A percentile compares a stretch with the other conserved stretches of the same genome.
Evolutionary conservation across 2,113 vertebrate species (phyloP).

Genomic region (Sphaerodactylus townsendi): DNA sequence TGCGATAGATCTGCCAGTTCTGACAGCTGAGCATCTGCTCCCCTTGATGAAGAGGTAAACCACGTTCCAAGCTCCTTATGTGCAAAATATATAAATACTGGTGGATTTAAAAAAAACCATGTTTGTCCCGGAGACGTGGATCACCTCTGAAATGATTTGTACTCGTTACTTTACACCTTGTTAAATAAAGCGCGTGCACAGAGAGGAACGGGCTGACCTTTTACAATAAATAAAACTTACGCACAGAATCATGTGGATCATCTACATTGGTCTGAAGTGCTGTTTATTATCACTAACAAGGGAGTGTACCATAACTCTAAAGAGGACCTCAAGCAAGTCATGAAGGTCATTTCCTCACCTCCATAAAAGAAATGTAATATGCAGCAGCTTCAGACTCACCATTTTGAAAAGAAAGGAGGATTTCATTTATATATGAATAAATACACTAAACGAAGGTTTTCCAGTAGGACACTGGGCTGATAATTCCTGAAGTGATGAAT

Average conservation of each 20-base stretch:
- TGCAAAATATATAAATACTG: not conserved
- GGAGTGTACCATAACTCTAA: conserved; percentile 49
- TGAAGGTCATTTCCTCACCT: conserved; percentile 55
- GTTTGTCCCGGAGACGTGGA: conserved; percentile 16
- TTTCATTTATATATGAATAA: conserved; percentile 35
- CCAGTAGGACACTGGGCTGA: not conserved
- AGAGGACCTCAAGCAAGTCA: conserved; percentile 53
- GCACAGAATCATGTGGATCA: conserved; percentile 33
- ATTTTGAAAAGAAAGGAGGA: conserved; percentile 3
- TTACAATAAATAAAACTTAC: not conserved
- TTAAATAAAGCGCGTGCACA: conserved; percentile 21
- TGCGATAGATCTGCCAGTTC: not conserved
- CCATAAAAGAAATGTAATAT: conserved; percentile 47
- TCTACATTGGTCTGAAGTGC: conserved; percentile 37
- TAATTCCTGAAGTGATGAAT: not conserved
- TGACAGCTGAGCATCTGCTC: not conserved
- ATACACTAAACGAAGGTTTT: conserved; percentile 27
- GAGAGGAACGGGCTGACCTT: conserved; percentile 37
- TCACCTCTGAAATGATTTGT: not conserved
- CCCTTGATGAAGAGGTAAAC: fast-evolving
- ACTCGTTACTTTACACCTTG: conserved; percentile 31
- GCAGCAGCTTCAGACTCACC: not conserved
- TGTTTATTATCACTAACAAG: conserved; percentile 62
- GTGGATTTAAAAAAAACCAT: conserved; percentile 16
- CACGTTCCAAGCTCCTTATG: not conserved